Conservation (phyloP, 1,140 invertebrate genomes). For the Diorhabda sublineata region DNA sequence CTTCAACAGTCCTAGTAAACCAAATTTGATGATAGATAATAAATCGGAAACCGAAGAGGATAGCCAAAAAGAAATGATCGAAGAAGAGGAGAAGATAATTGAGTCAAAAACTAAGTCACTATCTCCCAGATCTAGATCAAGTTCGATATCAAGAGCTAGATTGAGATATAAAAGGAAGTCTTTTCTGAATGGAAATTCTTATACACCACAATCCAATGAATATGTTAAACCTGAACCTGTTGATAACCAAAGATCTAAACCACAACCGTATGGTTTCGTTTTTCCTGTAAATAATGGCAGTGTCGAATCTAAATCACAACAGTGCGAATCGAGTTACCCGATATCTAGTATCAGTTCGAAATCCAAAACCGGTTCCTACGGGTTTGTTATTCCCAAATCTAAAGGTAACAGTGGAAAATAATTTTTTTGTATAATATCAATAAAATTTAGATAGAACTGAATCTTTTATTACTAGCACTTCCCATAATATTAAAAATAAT, state of each 20-base stretch:
- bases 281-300: too few relatives aligned
- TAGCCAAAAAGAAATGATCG: neutral
- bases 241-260: neutral
- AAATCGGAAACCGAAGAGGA: neutral
- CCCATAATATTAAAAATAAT: too few relatives aligned
- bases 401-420: too few relatives aligned
- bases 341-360: too few relatives aligned
- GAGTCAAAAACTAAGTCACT: conserved; percentile 8
- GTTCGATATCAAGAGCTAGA: conserved; percentile 5
- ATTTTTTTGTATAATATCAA: too few relatives aligned
- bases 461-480: too few relatives aligned
- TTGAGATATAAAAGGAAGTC: neutral
- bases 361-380: too few relatives aligned
- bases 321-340: too few relatives aligned
- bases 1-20: conserved; percentile 71
- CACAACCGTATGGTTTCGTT: neutral
- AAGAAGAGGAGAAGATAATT: neutral
- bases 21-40: conserved; percentile 11
- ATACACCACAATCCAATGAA: conserved; percentile 1
- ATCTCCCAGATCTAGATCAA: conserved; percentile 4
- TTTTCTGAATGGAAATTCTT: neutral
- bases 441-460: too few relatives aligned
- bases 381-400: too few relatives aligned
- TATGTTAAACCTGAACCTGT: neutral
- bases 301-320: too few relatives aligned